These are phyloP conservation scores for Otis tarda DNA, from an alignment of 2,113 vertebrate species.

Conservation along the genomic window DNA sequence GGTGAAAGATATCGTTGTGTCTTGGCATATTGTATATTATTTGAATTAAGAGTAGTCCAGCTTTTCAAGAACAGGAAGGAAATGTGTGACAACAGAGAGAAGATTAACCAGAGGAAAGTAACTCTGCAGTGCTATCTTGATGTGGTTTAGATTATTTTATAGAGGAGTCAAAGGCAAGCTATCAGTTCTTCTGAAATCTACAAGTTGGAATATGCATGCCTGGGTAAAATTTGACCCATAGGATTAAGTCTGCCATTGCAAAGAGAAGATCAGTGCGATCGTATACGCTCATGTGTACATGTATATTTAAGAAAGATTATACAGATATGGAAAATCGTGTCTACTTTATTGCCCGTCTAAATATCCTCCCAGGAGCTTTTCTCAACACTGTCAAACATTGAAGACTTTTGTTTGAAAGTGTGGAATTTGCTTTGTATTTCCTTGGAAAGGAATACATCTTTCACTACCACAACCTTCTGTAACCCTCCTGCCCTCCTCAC, in stretches of 20 bases:
- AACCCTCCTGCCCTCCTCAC: conserved; percentile 73
- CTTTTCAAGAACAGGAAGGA: conserved; percentile 30
- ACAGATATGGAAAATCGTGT: conserved; percentile 50
- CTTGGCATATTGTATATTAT: background rate
- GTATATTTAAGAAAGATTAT: conserved; percentile 42
- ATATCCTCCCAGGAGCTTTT: conserved; percentile 69
- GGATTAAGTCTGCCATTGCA: background rate
- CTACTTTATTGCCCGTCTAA: conserved; percentile 67
- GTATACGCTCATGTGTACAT: background rate
- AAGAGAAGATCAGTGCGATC: background rate
- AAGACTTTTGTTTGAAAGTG: conserved; percentile 71
- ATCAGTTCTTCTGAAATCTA: conserved; percentile 16
- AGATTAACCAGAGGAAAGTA: background rate
- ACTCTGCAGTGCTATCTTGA: background rate
- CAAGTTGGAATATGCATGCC: background rate
- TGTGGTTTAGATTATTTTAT: conserved; percentile 20
- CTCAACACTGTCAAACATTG: conserved; percentile 60
- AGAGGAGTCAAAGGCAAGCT: background rate
- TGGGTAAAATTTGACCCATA: background rate
- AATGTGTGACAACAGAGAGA: background rate
- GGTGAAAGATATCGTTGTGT: background rate
- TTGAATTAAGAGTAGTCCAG: background rate
- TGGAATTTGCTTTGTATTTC: conserved; percentile 73
- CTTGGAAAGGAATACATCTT: conserved; percentile 72
- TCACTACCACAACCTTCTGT: conserved; percentile 73